Base-by-base conservation (phyloP, 2,888 invertebrate species). In the Ophioninae sp. region DNA sequence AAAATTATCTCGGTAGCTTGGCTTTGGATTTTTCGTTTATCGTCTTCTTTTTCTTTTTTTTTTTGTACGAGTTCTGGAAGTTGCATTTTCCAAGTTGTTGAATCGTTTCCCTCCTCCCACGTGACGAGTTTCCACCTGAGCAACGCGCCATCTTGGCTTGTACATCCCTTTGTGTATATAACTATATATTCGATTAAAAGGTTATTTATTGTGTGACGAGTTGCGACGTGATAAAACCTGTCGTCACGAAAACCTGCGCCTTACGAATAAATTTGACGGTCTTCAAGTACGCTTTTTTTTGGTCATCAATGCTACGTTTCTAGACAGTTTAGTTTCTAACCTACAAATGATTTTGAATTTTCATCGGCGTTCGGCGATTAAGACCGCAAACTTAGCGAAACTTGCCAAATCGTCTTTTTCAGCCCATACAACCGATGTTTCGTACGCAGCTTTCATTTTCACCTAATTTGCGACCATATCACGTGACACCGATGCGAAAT, bases 11-110 rank as follows among this genome's bases (percentile, higher is more conserved):
- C 75, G 71, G 80, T 68, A 75, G 79, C 59, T 41, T 44, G 44
- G 69, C 13, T 79, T 23, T 65, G 30, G 30, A 30, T 58, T 13
- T 1, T n/a, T n/a, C 63, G 13, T 17, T 63, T 58, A 5, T 51
- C 59, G 8, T 44, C 51, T 30, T 23, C 41, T 69, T 61, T 78
- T 37, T 51, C n/a, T 51, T 69, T 69, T 72, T 51, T 20, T 51
- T 74, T 74, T 72, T 76, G 67, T 79, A 76, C 81, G 30, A 63
- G 17, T 76, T 56, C 65, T 64, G 61, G 9, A 73, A 72, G 9
- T 51, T 71, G 63, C 37, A 13, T 59, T 80, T 79, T 76, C 63
- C 78, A 82, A 61, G 37, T 79, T 82, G 79, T 82, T 51, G 51
- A 51, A 59, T 82, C 79, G 71, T 77, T 80, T 68, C 68, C 44